phyloP scores from a whole-genome alignment of 2,888 invertebrate genomes.

The Cylloceria caligata region DNA sequence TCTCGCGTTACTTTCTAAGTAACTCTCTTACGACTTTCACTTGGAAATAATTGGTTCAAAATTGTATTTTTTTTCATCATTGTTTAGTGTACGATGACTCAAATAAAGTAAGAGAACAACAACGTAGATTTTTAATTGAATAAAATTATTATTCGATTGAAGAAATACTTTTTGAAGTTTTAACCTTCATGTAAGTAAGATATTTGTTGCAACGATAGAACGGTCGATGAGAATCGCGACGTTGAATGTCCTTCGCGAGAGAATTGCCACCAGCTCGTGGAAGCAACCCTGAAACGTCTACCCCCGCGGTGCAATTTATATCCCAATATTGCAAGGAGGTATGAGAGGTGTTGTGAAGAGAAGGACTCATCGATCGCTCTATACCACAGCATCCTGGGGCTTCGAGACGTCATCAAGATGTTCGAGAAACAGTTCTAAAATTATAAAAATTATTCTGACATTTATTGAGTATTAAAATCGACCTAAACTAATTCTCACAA shows the following conservation, averaged over 20 bases:
- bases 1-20: constrained; percentile 43
- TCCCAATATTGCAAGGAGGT: neutral
- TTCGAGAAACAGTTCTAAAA: constrained; percentile 10
- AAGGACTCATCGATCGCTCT: constrained; percentile 34
- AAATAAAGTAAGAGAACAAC: too few species aligned
- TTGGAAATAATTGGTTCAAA: neutral
- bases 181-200: too few species aligned
- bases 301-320: constrained; percentile 54
- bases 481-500: constrained; percentile 34
- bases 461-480: constrained; percentile 62
- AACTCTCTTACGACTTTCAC: neutral
- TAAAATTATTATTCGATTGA: too few species aligned
- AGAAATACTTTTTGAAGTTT: too few species aligned
- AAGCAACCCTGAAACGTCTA: constrained; percentile 49
- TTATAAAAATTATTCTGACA: constrained; percentile 47
- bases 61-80: neutral
- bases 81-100: neutral
- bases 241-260: constrained; percentile 31
- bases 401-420: constrained; percentile 28
- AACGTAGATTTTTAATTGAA: too few species aligned
- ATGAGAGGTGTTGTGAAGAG: constrained; percentile 12
- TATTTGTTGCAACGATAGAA: neutral
- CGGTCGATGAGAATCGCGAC: constrained; percentile 39
- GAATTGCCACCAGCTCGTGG: constrained; percentile 2
- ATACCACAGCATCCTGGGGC: neutral